Base-by-base conservation (phyloP, 2,888 invertebrate species). In the Actias luna region DNA sequence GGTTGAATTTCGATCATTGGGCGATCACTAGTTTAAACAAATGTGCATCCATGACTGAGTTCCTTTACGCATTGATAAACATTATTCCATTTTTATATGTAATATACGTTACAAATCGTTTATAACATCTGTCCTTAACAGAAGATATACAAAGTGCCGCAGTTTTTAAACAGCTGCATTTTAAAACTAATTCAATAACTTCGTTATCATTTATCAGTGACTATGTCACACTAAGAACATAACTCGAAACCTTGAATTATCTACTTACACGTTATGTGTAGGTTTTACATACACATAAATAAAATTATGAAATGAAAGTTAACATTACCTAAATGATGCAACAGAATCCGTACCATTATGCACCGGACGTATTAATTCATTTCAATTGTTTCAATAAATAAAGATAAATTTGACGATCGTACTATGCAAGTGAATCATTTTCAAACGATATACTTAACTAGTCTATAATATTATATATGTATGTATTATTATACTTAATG, bases 281-380 rank as follows among this genome's bases (percentile, higher is more conserved):
- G 12, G 1, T 16, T 36, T 36, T 16, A 16, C 18, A n/a, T 18
- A n/a, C 8, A 18, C 12, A 22, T 12, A 50, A 50, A 50, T 1
- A 10, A 50, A 8, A 12, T 8, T 50, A 50, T 10, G 46, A 31
- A n/a, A 58, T 29, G 33, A 52, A 36, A 36, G 8, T 36, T 36
- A 36, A 14, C 25, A 18, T n/a, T 55, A 42, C 57, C 10, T 29
- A n/a, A 61, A 36, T 57, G 57, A 10, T 35, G 55, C 55, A 55
- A 55, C 29, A 29, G 29, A 29, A 29, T 55, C 55, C 55, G 33
- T 16, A 58, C 25, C 59, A 55, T 57, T 57, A 55, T 29, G 55
- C 39, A 62, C 64, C 64, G 64, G 61, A 64, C 57, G 59, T 59
- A 59, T 59, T 62, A 1, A 64, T 62, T 62, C 59, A 36, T 55